phyloP scores from a whole-genome alignment of 2,797 vertebrate genomes.

The Syndactyla subalaris region DNA sequence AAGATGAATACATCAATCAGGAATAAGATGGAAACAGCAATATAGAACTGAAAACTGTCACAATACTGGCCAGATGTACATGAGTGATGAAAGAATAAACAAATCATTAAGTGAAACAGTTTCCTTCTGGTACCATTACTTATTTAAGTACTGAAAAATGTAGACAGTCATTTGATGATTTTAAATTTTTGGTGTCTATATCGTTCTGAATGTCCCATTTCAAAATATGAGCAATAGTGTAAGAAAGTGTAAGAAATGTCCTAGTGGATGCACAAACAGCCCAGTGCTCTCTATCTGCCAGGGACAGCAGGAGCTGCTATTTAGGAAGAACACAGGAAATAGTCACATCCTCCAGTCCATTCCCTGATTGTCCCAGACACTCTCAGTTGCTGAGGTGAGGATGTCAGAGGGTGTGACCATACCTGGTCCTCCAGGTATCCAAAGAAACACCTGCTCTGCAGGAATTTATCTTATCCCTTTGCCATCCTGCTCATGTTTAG shows the following conservation, averaged over 20 bases:
- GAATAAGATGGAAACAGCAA: constrained; percentile 42
- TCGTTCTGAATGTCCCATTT: not conserved
- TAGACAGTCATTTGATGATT: not conserved
- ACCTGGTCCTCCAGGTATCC: not conserved
- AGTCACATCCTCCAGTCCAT: not conserved
- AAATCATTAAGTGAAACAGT: constrained; percentile 56
- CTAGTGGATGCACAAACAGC: not conserved
- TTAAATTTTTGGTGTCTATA: not conserved
- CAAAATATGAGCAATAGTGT: not conserved
- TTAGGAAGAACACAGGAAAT: not conserved
- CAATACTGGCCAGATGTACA: constrained; percentile 61
- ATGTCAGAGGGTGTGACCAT: not conserved
- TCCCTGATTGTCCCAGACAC: no score
- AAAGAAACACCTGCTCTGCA: not conserved
- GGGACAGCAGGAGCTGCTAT: not conserved
- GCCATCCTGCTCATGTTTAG: not conserved
- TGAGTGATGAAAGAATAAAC: constrained; percentile 55
- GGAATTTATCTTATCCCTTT: not conserved
- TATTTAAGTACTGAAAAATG: constrained; percentile 12
- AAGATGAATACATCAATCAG: constrained; percentile 53
- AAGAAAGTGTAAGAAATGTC: not conserved
- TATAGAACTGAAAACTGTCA: constrained; percentile 57
- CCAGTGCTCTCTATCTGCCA: not conserved
- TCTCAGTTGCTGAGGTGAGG: not conserved
- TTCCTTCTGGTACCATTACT: constrained; percentile 39